phyloP scores from a whole-genome alignment of 2,888 invertebrate genomes.

The Entomobrya multifasciata region DNA sequence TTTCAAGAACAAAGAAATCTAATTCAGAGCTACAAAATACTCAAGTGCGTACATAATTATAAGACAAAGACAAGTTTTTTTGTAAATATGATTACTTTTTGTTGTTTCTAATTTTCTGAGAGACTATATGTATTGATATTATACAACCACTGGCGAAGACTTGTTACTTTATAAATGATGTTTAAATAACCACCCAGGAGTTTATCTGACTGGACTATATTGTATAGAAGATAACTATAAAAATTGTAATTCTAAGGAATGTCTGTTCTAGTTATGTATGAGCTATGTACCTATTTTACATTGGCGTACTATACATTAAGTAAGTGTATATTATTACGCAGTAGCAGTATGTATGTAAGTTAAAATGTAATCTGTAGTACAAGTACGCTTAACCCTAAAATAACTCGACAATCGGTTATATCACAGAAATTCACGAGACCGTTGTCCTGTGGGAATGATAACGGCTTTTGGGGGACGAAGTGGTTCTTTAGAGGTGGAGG shows the following conservation, averaged over 20 bases:
- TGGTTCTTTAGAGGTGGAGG: slow-evolving; percentile 78
- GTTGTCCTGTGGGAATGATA: slow-evolving; percentile 78
- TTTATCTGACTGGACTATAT: neutral
- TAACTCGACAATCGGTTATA: slow-evolving; percentile 73
- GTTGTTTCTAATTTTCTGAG: too few relatives aligned
- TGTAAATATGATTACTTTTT: neutral
- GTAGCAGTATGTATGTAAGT: neutral
- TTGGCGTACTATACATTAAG: slow-evolving; percentile 19
- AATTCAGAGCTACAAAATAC: neutral
- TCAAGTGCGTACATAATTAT: slow-evolving; percentile 21
- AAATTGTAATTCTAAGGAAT: neutral
- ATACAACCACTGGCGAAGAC: slow-evolving; percentile 18
- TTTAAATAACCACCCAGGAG: neutral
- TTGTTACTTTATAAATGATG: slow-evolving; percentile 3
- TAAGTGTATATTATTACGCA: neutral
- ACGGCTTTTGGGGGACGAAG: slow-evolving; percentile 78
- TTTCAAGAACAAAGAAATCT: neutral
- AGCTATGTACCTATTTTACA: neutral
- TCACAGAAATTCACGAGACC: slow-evolving; percentile 80
- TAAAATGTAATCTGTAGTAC: slow-evolving; percentile 23
- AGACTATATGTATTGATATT: slow-evolving; percentile 14
- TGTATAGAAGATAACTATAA: slow-evolving; percentile 10
- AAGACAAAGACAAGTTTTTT: too few relatives aligned
- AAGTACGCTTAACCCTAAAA: slow-evolving; percentile 40
- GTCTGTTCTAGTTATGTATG: neutral